Base-by-base conservation (phyloP, 2,888 invertebrate species). In the Epinotia demarniana region DNA sequence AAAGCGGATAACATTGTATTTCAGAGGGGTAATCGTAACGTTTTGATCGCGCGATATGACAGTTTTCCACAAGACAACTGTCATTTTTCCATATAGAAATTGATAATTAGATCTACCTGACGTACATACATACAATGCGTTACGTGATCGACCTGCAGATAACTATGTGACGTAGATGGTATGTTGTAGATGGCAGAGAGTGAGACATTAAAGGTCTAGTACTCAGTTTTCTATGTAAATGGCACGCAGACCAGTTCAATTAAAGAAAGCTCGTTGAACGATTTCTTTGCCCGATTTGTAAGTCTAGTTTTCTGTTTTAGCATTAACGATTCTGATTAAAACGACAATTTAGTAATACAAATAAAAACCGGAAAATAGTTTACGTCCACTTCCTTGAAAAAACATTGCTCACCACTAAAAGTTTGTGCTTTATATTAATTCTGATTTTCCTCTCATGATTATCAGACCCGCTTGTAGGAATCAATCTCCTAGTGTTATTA, bases 221-320 rank as follows among this genome's bases (percentile, higher is more conserved):
- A 27, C 6, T 39, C 43, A 18, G 57, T 68, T 68, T 68, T 68
- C 57, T 58, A 43, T 67, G 55, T 12, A 23, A 12, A 19, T 27
- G 27, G 2, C 16, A 13, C 8, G 6, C 19, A 27, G 49, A 49
- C 49, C 16, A 60, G 60, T 27, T 60, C 23, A 60, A 27, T 60
- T 23, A 27, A 27, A 67, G 57, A 39, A 68, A 68, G 58, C 68
- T 19, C 3, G 68, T 43, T 43, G 68, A n/a, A 19, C 18, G 68
- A 68, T 68, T 68, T 68, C 57, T 58, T 43, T 58, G 18, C 57
- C 57, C 6, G 57, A 58, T 60, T 33, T 33, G 60, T 60, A 27
- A 60, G 11, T 27, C 60, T 60, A 27, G 60, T 60, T 60, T 23
- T 1, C 13, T 60, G 27, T 23, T 13, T 12, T 13, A 13, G 46